Evolutionary conservation across 2,797 vertebrate genomes (phyloP).

Genomic region (Leptoclinus maculatus): DNA sequence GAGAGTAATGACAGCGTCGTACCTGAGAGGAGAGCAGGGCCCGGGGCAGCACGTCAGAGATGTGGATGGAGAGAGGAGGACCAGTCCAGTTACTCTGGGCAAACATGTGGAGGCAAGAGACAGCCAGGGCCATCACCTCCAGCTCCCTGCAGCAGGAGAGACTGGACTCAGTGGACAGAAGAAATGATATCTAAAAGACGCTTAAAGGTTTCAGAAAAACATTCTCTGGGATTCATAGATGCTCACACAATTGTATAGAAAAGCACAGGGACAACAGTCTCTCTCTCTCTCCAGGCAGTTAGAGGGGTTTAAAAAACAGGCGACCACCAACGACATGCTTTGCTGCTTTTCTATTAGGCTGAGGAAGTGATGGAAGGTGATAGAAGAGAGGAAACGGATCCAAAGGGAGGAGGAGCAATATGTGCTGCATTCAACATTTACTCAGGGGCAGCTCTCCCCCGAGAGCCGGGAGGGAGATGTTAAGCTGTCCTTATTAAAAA

Average conservation of each 20-base stretch:
- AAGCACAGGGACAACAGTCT: not conserved
- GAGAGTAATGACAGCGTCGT: conserved; percentile 11
- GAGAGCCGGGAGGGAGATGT: conserved; percentile 46
- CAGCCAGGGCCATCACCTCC: conserved; percentile 87
- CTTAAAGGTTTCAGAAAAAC: too few relatives aligned
- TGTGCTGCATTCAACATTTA: conserved; percentile 33
- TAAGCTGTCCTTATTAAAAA: conserved; percentile 76
- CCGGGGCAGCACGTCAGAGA: conserved; percentile 86
- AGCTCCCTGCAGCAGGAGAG: conserved; percentile 82
- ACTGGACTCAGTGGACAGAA: conserved; percentile 17
- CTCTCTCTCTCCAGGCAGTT: conserved; percentile 1
- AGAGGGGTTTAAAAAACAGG: conserved; percentile 14
- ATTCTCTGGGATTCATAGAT: not conserved
- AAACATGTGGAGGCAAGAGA: conserved; percentile 92
- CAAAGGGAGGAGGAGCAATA: conserved; percentile 7
- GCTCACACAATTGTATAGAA: not conserved
- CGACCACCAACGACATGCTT: not conserved
- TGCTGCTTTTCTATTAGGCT: conserved; percentile 34
- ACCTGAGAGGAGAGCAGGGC: conserved; percentile 86
- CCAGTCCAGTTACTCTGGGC: conserved; percentile 98
- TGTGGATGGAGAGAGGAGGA: conserved; percentile 83
- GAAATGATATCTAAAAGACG: not conserved
- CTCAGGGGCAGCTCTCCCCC: conserved; percentile 23
- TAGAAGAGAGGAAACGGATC: conserved; percentile 2
- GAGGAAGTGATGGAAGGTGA: conserved; percentile 14